Evolutionary conservation across 2,797 vertebrate genomes (phyloP).

Genomic region (Chromis chromis): DNA sequence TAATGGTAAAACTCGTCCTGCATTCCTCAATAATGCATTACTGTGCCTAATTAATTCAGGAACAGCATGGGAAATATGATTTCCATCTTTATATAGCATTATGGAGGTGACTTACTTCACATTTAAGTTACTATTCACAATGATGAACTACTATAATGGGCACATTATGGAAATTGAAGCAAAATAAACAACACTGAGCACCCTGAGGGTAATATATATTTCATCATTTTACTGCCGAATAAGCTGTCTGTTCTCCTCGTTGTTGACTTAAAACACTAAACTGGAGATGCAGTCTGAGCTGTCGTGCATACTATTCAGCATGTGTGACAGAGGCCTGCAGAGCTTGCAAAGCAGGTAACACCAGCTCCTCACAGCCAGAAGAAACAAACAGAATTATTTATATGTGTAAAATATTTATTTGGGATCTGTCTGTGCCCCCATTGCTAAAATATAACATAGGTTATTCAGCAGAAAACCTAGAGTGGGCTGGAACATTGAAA

Average conservation of each 20-base stretch:
- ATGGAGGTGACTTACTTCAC: constrained; percentile 45
- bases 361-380: constrained; percentile 46
- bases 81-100: constrained; percentile 45
- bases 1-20: constrained; percentile 20
- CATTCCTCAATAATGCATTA: constrained; percentile 51
- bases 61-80: constrained; percentile 45
- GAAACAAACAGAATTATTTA: constrained; percentile 85
- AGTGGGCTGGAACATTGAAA: constrained; percentile 46
- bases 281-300: constrained; percentile 55
- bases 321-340: constrained; percentile 66
- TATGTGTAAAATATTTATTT: constrained; percentile 82
- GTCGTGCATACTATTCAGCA: constrained; percentile 46
- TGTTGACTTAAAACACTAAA: constrained; percentile 63
- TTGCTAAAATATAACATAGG: constrained; percentile 68
- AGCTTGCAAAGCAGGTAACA: constrained; percentile 70
- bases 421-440: constrained; percentile 60
- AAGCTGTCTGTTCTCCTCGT: constrained; percentile 49
- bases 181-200: constrained; percentile 54
- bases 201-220: constrained; percentile 61
- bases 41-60: constrained; percentile 52
- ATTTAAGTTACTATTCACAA: constrained; percentile 51
- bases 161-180: constrained; percentile 66
- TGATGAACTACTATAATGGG: constrained; percentile 61
- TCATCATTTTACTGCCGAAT: constrained; percentile 53
- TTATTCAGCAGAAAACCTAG: constrained; percentile 54